phyloP scores from a whole-genome alignment of 2,113 vertebrate genomes.

The Alligator mississippiensis region DNA sequence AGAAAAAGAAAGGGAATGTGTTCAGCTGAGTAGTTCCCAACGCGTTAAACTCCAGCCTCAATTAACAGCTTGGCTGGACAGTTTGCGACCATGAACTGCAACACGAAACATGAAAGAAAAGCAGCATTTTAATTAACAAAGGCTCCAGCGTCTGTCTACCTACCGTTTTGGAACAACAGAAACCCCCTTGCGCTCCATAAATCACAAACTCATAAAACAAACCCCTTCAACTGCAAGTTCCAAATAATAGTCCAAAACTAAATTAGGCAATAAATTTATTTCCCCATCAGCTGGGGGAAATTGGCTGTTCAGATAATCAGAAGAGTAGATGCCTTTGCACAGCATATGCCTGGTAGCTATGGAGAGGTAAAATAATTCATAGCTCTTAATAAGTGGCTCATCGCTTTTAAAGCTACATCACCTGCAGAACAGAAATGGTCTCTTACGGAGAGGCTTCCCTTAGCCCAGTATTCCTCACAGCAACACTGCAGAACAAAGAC shows the following conservation, averaged over 20 bases:
- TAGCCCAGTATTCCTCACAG: not conserved
- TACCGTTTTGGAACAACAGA: conserved; percentile 27
- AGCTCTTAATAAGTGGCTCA: not conserved
- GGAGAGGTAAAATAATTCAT: conserved; percentile 6
- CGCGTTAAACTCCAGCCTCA: not conserved
- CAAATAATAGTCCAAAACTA: conserved; percentile 53
- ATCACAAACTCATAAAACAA: conserved; percentile 45
- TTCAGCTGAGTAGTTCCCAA: not conserved
- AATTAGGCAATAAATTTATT: conserved; percentile 57
- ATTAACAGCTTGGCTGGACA: conserved; percentile 8
- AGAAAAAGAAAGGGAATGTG: not conserved
- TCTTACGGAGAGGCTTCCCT: not conserved
- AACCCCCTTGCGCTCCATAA: conserved; percentile 3
- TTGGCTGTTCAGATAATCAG: not conserved
- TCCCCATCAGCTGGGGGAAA: conserved; percentile 57
- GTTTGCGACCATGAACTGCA: conserved; percentile 38
- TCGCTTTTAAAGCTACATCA: conserved; percentile 24
- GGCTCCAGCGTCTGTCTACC: conserved; percentile 22
- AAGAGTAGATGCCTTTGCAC: conserved; percentile 30
- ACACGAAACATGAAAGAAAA: conserved; percentile 52
- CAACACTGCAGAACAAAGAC: not conserved
- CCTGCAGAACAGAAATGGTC: not conserved
- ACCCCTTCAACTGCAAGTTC: conserved; percentile 47
- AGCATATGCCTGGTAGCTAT: not conserved
- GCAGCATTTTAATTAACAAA: conserved; percentile 64